Evolutionary conservation across 2,888 invertebrate genomes (phyloP), one percentile per base, ranked within the genome.

Genomic region (Oscheius sp.): DNA sequence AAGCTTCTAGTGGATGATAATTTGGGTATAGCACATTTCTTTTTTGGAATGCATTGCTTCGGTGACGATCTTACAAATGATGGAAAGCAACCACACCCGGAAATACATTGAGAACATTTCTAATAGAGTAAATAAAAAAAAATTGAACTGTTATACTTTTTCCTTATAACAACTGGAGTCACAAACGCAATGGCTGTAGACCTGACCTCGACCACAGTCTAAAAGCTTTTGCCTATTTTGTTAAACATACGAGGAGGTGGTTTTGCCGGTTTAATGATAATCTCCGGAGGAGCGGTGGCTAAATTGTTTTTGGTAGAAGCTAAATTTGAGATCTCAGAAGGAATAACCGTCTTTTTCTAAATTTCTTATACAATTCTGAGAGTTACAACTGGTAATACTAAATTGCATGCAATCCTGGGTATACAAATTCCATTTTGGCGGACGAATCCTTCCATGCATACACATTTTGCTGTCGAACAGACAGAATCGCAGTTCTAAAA

Each of bases 361-460:
- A 9, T 9, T 9, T 36, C 8, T 9, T 14, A 36, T 36, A 14
- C 8, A 8, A 36, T 9, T 36, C 8, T 36, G 36, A 9, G 36
- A 36, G 36, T 36, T 14, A 36, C 36, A 14, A 36, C 36, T 9
- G 36, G 36, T n/a, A n/a, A n/a, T n/a, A n/a, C n/a, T n/a, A n/a
- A n/a, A n/a, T 64, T 44, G 44, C 64, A 64, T 59, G 54, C 54
- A 33, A 47, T n/a, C 33, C 14, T 50, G 8, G 47, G 64, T 6
- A 64, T 45, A 64, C 72, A 68, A 57, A 67, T 57, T 62, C 68
- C 72, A 63, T 72, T 67, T 44, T 67, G 57, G 26, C 63, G 38
- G 6, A 50, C 59, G 28, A 57, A 66, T 41, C 63, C 57, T 61
- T 50, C 38, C 44, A 24, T 44, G 30, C 59, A 59, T 14, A 59